Conservation (phyloP, 2,888 invertebrate genomes). For the Lobophora halterata region DNA sequence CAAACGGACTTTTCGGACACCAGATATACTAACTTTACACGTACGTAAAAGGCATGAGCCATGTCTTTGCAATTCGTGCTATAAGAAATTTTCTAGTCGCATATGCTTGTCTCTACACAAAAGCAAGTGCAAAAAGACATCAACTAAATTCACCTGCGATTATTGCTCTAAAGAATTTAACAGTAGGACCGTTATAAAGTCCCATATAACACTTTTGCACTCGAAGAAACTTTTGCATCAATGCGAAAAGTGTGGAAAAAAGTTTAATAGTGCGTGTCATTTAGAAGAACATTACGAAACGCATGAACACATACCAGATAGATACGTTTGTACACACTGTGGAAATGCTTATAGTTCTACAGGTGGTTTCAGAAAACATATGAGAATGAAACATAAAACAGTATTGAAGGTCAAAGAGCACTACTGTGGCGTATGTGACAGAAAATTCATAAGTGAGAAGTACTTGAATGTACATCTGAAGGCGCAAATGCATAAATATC, state of each 20-base stretch:
- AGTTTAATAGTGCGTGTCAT: slow-evolving; percentile 35
- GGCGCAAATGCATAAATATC: slow-evolving; percentile 25
- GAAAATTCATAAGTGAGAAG: slow-evolving; percentile 20
- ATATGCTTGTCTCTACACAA: slow-evolving; percentile 43
- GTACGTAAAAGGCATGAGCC: slow-evolving; percentile 36
- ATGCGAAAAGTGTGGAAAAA: slow-evolving; percentile 52
- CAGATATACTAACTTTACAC: slow-evolving; percentile 35
- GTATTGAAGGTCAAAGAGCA: slow-evolving; percentile 21
- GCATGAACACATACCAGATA: slow-evolving; percentile 42
- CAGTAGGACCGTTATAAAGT: slow-evolving; percentile 33
- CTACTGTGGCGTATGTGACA: slow-evolving; percentile 22
- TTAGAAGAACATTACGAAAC: slow-evolving; percentile 48
- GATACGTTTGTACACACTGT: slow-evolving; percentile 46
- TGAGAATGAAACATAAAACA: slow-evolving; percentile 24
- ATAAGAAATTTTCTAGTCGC: slow-evolving; percentile 38
- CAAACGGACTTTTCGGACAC: slow-evolving; percentile 34
- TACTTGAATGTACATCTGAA: slow-evolving; percentile 26
- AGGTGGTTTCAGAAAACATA: slow-evolving; percentile 46
- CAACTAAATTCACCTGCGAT: slow-evolving; percentile 42
- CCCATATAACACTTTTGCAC: slow-evolving; percentile 43
- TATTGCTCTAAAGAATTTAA: slow-evolving; percentile 44
- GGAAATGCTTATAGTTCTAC: slow-evolving; percentile 42
- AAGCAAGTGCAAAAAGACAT: slow-evolving; percentile 21
- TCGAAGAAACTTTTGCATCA: slow-evolving; percentile 31
- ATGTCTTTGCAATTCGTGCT: slow-evolving; percentile 39